Evolutionary conservation across 2,888 invertebrate genomes (phyloP).

Genomic region (Cyrtodaria siliqua): DNA sequence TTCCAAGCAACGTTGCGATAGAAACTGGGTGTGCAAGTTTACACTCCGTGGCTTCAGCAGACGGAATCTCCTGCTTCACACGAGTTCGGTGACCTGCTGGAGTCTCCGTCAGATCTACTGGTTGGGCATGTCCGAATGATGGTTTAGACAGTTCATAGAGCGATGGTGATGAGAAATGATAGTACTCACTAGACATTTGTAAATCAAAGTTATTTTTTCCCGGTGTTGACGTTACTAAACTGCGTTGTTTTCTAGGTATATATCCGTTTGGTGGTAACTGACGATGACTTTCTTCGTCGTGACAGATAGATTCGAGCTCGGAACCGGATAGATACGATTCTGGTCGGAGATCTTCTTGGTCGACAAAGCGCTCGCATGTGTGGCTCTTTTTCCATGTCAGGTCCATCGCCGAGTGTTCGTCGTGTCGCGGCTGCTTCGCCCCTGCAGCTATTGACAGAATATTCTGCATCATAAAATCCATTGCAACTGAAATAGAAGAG

Average conservation of each 20-base stretch:
- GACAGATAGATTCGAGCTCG: too few species aligned
- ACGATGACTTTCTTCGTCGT: too few species aligned
- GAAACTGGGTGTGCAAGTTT: slow-evolving; percentile 43
- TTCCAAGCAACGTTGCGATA: slow-evolving; percentile 37
- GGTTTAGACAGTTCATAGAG: too few species aligned
- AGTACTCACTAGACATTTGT: too few species aligned
- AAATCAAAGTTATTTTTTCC: too few species aligned
- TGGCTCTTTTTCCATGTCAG: slow-evolving; percentile 27
- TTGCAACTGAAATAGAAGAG: too few species aligned
- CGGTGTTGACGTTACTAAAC: too few species aligned
- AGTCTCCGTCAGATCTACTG: background rate
- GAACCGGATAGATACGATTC: background rate
- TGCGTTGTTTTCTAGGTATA: background rate
- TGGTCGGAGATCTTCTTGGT: slow-evolving; percentile 42
- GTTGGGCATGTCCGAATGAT: too few species aligned
- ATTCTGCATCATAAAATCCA: too few species aligned
- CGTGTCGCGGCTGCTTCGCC: background rate
- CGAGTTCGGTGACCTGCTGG: background rate
- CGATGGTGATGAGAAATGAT: too few species aligned
- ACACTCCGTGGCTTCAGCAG: background rate
- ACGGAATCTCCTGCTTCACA: background rate
- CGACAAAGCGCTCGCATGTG: slow-evolving; percentile 41
- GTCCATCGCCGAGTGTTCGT: slow-evolving; percentile 23
- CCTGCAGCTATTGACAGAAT: too few species aligned
- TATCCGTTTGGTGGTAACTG: background rate